These are phyloP conservation scores for Balaenoptera acutorostrata DNA, from an alignment of 2,113 vertebrate species.

Conservation along the genomic window DNA sequence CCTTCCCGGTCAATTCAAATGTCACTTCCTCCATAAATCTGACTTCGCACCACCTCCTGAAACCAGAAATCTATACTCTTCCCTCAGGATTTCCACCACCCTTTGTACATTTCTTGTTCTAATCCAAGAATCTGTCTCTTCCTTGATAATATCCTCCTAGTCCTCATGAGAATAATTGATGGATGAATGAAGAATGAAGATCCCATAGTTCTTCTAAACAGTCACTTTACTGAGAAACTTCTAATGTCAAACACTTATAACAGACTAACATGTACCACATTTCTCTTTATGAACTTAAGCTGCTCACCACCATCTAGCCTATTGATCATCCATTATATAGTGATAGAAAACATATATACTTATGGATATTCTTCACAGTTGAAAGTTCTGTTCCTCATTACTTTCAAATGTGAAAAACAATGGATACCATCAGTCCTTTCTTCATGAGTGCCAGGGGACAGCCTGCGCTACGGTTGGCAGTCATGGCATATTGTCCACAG, in stretches of 20 bases:
- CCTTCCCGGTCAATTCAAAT: background rate
- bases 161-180: background rate
- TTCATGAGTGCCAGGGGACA: background rate
- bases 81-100: background rate
- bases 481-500: background rate
- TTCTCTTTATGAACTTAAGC: background rate
- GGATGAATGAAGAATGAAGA: background rate
- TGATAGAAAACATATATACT: background rate
- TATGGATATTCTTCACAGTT: background rate
- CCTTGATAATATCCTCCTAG: background rate
- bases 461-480: background rate
- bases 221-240: background rate
- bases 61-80: background rate
- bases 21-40: background rate
- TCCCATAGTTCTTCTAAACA: background rate
- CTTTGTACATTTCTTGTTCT: background rate
- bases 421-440: background rate
- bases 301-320: background rate
- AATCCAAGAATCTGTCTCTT: background rate
- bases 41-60: background rate
- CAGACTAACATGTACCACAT: background rate
- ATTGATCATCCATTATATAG: background rate
- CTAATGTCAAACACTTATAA: background rate
- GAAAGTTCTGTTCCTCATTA: background rate
- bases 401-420: background rate